Percentiles rank a stretch among this genome's conserved stretches.
Conservation (phyloP, 2,888 invertebrate species). For the Tetragonula carbonaria region DNA sequence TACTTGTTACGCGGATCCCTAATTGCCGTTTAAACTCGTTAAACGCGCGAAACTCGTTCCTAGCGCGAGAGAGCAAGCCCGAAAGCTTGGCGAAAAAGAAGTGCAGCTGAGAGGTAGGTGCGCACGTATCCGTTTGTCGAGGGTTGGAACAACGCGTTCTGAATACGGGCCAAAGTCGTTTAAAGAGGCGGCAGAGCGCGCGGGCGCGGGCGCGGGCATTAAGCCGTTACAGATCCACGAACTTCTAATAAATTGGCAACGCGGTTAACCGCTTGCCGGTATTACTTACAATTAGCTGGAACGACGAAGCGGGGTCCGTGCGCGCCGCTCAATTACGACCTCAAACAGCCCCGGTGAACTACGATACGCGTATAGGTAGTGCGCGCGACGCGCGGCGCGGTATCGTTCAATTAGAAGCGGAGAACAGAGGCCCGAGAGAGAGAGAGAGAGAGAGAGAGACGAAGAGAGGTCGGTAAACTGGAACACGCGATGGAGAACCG, state of each 20-base stretch:
- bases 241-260: constrained; percentile 58
- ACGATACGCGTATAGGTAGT: constrained; percentile 46
- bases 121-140: not conserved
- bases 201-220: constrained; percentile 14
- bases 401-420: constrained; percentile 57
- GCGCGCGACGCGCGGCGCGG: constrained; percentile 11
- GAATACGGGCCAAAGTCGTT: constrained; percentile 60
- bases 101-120: not conserved
- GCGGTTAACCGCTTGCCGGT: constrained; percentile 50
- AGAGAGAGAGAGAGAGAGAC: not conserved
- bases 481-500: constrained; percentile 23
- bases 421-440: not conserved
- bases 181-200: constrained; percentile 41
- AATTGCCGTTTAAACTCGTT: constrained; percentile 34
- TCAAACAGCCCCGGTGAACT: constrained; percentile 53
- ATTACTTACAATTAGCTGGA: constrained; percentile 59
- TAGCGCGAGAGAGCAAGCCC: too few species aligned
- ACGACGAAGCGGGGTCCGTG: constrained; percentile 29
- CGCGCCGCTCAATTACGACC: constrained; percentile 57
- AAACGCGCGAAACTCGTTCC: not conserved
- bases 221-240: constrained; percentile 59
- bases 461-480: constrained; percentile 39
- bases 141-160: constrained; percentile 42
- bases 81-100: not conserved
- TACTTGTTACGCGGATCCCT: constrained; percentile 27